phyloP scores from a whole-genome alignment of 2,888 invertebrate species.

The Laothoe populi region DNA sequence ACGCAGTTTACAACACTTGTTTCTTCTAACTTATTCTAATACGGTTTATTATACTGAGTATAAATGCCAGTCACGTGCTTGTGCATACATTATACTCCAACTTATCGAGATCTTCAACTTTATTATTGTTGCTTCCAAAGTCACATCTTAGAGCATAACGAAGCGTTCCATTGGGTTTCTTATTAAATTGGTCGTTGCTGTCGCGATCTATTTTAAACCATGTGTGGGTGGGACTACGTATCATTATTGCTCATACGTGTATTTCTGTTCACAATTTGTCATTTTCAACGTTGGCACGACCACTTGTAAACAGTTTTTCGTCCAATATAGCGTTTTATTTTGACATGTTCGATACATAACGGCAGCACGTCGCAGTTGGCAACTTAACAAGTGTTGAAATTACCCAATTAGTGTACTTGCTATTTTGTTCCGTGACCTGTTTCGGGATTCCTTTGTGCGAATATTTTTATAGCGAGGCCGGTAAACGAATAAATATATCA shows the following conservation, averaged over 20 bases:
- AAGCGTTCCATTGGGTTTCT: conserved; percentile 25
- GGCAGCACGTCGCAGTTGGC: conserved; percentile 47
- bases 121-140: conserved; percentile 31
- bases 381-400: conserved; percentile 28
- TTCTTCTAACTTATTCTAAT: conserved; percentile 46
- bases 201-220: conserved; percentile 57
- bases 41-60: conserved; percentile 39
- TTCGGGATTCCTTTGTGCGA: conserved; percentile 22
- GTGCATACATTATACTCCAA: conserved; percentile 44
- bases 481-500: not conserved
- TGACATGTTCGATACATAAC: conserved; percentile 38
- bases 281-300: conserved; percentile 58
- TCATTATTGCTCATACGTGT: conserved; percentile 54
- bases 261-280: conserved; percentile 60
- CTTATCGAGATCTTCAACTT: conserved; percentile 39
- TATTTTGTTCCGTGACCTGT: conserved; percentile 21
- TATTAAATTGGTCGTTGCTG: conserved; percentile 25
- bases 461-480: not conserved
- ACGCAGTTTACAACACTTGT: conserved; percentile 12
- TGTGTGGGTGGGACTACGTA: conserved; percentile 60
- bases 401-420: conserved; percentile 21
- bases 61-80: conserved; percentile 28
- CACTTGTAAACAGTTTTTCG: conserved; percentile 52
- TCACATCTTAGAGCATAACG: conserved; percentile 22
- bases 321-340: conserved; percentile 35